These are phyloP conservation scores for Yasuhikotakia modesta DNA, from an alignment of 2,797 vertebrate species.

Conservation along the genomic window DNA sequence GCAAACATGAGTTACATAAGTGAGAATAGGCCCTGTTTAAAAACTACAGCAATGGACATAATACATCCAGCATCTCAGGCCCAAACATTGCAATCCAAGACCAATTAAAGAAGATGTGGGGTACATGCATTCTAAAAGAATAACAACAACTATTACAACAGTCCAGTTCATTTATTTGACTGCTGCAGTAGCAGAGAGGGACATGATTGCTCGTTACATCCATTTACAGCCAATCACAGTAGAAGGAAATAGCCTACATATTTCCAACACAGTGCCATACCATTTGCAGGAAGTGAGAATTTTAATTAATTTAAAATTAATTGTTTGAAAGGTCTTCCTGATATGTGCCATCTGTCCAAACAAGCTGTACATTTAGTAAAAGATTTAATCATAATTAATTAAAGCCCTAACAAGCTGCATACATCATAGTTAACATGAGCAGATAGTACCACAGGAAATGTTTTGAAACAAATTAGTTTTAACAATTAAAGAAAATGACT, in stretches of 20 bases:
- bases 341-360: conserved; percentile 93
- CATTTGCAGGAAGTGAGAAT: conserved; percentile 67
- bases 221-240: conserved; percentile 64
- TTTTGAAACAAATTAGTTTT: conserved; percentile 92
- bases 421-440: conserved; percentile 84
- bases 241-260: conserved; percentile 64
- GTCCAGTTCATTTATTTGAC: conserved; percentile 51
- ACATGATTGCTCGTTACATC: conserved; percentile 72
- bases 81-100: conserved; percentile 46
- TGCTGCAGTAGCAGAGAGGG: conserved; percentile 52
- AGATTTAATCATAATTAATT: conserved; percentile 95
- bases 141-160: conserved; percentile 48
- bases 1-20: conserved; percentile 56
- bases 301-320: conserved; percentile 82
- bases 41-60: conserved; percentile 38
- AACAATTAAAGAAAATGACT: conserved; percentile 91
- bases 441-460: conserved; percentile 85
- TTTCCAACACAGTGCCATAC: conserved; percentile 69
- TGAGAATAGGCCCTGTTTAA: conserved; percentile 51
- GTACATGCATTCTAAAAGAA: conserved; percentile 35
- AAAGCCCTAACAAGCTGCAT: conserved; percentile 93
- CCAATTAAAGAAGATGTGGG: conserved; percentile 51
- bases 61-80: conserved; percentile 43
- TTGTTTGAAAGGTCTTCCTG: conserved; percentile 84
- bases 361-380: conserved; percentile 79